A percentile compares a stretch with the other conserved stretches of the same genome.
These are phyloP conservation scores for Carduelis carduelis DNA, from an alignment of 2,797 vertebrate genomes.

Conservation along the genomic window DNA sequence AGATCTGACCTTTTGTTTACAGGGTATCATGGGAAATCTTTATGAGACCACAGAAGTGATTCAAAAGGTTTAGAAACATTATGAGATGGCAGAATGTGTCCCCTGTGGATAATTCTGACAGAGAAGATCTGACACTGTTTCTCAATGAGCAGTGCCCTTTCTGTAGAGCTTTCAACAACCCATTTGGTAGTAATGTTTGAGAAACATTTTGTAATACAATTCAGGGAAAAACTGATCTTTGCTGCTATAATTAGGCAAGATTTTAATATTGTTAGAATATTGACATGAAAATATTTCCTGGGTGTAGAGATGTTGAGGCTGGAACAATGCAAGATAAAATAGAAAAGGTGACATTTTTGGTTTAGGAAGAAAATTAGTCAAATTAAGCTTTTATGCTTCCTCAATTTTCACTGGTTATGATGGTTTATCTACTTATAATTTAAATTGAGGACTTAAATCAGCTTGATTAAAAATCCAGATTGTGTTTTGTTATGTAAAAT, in stretches of 20 bases:
- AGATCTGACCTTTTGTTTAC: slow-evolving; percentile 72
- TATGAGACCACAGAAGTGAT: slow-evolving; percentile 48
- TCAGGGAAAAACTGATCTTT: background rate
- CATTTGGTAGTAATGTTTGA: background rate
- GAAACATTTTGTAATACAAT: background rate
- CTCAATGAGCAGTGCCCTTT: slow-evolving; percentile 46
- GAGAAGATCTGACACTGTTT: slow-evolving; percentile 21
- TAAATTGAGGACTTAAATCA: background rate
- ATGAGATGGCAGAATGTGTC: slow-evolving; percentile 39
- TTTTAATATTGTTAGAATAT: slow-evolving; percentile 10
- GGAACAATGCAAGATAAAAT: background rate
- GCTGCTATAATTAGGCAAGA: background rate
- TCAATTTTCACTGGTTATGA: background rate
- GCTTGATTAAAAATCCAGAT: background rate
- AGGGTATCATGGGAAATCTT: slow-evolving; percentile 57
- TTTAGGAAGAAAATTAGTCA: background rate
- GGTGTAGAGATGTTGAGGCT: background rate
- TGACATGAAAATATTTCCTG: background rate
- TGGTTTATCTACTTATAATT: background rate
- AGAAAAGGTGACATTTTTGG: background rate
- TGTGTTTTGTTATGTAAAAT: slow-evolving; percentile 5
- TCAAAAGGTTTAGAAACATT: slow-evolving; percentile 61
- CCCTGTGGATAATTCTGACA: slow-evolving; percentile 39
- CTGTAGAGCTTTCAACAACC: background rate
- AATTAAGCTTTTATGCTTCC: background rate